Conservation (phyloP, 1,140 invertebrate genomes). For the Megalopta genalis region DNA sequence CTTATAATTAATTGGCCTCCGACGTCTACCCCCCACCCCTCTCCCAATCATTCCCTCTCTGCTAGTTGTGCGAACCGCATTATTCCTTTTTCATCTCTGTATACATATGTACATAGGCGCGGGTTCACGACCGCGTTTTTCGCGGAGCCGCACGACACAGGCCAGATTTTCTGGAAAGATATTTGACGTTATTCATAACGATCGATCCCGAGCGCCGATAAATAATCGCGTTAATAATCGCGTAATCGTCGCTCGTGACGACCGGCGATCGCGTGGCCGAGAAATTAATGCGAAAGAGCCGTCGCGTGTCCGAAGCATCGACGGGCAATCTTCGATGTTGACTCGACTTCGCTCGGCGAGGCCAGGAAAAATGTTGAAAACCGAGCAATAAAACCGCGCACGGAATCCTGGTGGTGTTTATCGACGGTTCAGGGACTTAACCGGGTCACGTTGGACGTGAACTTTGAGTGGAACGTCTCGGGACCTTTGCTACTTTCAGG, state of each 20-base stretch:
- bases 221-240: constrained; percentile 57
- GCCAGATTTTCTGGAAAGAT: constrained; percentile 41
- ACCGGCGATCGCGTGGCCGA: constrained; percentile 2
- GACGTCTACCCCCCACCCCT: constrained; percentile 1
- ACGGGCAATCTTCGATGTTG: constrained; percentile 16
- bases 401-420: background rate
- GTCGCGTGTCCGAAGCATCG: constrained; percentile 20
- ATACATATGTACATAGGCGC: background rate
- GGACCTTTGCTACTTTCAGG: background rate
- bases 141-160: background rate
- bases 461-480: background rate
- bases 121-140: background rate
- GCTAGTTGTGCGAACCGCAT: no score
- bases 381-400: background rate
- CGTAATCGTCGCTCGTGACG: constrained; percentile 37
- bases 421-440: background rate
- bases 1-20: constrained; percentile 51
- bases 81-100: constrained; percentile 13
- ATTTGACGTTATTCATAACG: constrained; percentile 26
- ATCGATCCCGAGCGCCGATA: constrained; percentile 51
- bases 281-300: constrained; percentile 24
- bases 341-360: background rate
- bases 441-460: background rate
- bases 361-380: background rate
- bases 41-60: background rate